Base-by-base conservation (phyloP, 2,888 invertebrate species). In the Uropetala carovei region DNA sequence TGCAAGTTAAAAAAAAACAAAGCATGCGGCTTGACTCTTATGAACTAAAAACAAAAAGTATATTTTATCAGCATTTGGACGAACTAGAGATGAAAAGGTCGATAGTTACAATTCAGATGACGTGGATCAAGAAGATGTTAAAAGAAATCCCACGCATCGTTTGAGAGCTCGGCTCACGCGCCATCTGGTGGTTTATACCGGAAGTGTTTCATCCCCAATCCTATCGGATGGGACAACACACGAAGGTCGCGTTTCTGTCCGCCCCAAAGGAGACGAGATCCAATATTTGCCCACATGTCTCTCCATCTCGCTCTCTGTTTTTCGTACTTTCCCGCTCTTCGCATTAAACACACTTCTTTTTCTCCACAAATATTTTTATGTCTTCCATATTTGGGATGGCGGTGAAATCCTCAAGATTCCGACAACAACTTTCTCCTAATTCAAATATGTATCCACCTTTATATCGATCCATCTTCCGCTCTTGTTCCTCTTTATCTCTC, bases 181-280 rank as follows among this genome's bases (percentile, higher is more conserved):
- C 75, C 75, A 22, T 75, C n/a, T 75, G 75, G 75, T 75, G 75
- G 75, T 27, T 75, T 27, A 75, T 75, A 75, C 75, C 22, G 75
- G 75, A 75, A 75, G 75, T 27, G 22, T 27, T 75, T 75, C 22
- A 75, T 22, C 75, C 13, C 75, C 27, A 27, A 68, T 68, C 68
- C 18, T 22, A 43, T 75, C 22, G 75, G 22, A 22, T 75, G 75
- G 75, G 75, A 75, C 22, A 75, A 75, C 27, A 13, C 22, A 27
- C 75, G 22, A 75, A 75, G 75, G 75, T 27, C 75, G 75, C 68
- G 10, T 43, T 3, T 1, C 9, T 9, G 22, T 75, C 75, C 27
- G 43, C 11, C 22, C 75, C 27, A 27, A 75, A 75, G 75, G 22
- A 75, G 27, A n/a, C 18, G 68, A 18, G 68, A 68, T 68, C 68